phyloP scores from a whole-genome alignment of 35 echinoderm and acorn worm species.

The Heliocidaris tuberculata region DNA sequence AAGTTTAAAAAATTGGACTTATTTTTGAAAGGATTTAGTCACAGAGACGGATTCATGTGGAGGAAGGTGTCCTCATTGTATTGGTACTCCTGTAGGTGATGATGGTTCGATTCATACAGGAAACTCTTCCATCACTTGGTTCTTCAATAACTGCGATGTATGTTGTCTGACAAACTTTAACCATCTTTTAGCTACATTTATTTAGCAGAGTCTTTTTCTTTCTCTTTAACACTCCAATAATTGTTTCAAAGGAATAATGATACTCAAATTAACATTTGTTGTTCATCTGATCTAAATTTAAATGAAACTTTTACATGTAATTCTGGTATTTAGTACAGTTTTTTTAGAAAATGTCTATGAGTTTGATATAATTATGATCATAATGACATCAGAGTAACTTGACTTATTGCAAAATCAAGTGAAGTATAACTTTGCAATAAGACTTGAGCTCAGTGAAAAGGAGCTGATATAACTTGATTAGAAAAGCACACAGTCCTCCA shows the following conservation, averaged over 20 bases:
- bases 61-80: neutral
- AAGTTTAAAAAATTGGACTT: neutral
- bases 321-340: neutral
- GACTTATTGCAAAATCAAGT: neutral
- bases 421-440: neutral
- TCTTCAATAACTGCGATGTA: neutral
- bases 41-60: neutral
- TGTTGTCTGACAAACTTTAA: neutral
- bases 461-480: neutral
- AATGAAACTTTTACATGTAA: neutral
- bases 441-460: neutral
- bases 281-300: neutral
- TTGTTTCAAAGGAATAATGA: neutral
- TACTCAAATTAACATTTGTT: neutral
- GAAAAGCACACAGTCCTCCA: too few relatives aligned
- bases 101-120: slow-evolving; percentile 30
- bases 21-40: neutral
- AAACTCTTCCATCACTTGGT: neutral
- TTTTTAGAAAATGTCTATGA: neutral
- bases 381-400: neutral
- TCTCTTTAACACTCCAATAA: neutral
- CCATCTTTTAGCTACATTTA: neutral
- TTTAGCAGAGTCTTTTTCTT: neutral
- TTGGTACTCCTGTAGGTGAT: neutral
- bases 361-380: neutral